A percentile compares a stretch with the other conserved stretches of the same genome.
These are phyloP conservation scores for Tanypteryx hageni DNA, from an alignment of 2,888 invertebrate genomes.

Conservation along the genomic window DNA sequence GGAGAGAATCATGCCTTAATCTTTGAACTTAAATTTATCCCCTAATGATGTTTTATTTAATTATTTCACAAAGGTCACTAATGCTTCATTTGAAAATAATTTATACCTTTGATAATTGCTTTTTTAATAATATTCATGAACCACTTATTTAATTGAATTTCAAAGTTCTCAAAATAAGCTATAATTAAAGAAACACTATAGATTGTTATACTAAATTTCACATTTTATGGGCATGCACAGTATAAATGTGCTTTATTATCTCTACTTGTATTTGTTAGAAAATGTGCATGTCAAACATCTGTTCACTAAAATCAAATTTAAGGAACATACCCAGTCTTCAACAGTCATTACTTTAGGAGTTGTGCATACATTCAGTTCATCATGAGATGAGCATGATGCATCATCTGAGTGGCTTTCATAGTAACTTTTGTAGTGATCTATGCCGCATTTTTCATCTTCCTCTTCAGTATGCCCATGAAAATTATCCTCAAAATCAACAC, in stretches of 20 bases:
- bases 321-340: conserved; percentile 17
- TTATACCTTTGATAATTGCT: too few species aligned
- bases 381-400: neutral
- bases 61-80: too few species aligned
- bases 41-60: too few species aligned
- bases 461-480: neutral
- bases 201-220: neutral
- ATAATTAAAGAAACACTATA: neutral
- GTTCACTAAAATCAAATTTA: neutral
- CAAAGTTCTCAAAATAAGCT: neutral
- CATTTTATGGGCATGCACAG: neutral
- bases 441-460: neutral
- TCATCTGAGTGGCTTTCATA: neutral
- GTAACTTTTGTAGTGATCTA: neutral
- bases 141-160: neutral
- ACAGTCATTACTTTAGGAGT: neutral
- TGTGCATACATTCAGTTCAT: neutral
- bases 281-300: neutral
- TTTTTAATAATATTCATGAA: too few species aligned
- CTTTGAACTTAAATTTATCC: too few species aligned
- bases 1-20: too few species aligned
- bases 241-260: neutral
- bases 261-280: neutral
- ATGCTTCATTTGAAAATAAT: too few species aligned
- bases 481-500: neutral